Conservation (phyloP, 2,797 vertebrate genomes). For the Bryconaethiops microstoma region DNA sequence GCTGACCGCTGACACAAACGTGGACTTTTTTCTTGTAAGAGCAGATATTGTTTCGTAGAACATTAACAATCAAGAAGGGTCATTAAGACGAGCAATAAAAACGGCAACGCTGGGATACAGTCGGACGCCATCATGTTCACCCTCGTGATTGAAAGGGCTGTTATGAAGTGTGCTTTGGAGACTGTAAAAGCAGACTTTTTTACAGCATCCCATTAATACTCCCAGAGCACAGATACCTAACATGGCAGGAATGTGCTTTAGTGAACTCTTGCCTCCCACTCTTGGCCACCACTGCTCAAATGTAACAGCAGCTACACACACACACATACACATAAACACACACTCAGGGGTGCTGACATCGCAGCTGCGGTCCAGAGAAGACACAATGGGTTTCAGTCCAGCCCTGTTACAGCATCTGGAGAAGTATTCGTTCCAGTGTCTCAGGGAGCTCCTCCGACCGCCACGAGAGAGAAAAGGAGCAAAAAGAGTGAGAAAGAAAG, state of each 20-base stretch:
- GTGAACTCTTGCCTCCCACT: constrained; percentile 69
- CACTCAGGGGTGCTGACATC: constrained; percentile 50
- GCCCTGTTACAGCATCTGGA: constrained; percentile 70
- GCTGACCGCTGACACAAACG: constrained; percentile 21
- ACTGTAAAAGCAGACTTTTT: constrained; percentile 53
- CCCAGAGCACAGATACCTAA: constrained; percentile 65
- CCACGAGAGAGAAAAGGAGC: constrained; percentile 59
- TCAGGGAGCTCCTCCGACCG: constrained; percentile 49
- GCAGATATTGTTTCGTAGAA: neutral
- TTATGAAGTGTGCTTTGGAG: constrained; percentile 22
- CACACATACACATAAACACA: constrained; percentile 46
- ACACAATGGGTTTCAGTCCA: constrained; percentile 55
- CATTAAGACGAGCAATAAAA: constrained; percentile 30
- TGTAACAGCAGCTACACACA: constrained; percentile 54
- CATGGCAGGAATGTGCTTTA: constrained; percentile 68
- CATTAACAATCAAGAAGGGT: constrained; percentile 32
- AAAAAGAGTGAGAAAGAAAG: constrained; percentile 19
- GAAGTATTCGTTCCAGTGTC: constrained; percentile 65
- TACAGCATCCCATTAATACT: constrained; percentile 57
- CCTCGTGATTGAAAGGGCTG: constrained; percentile 43
- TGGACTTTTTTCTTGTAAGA: constrained; percentile 12
- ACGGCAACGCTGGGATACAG: constrained; percentile 5
- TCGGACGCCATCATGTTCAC: constrained; percentile 35
- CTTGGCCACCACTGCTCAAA: constrained; percentile 61
- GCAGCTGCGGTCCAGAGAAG: constrained; percentile 57